Conservation (phyloP, 2,797 vertebrate species). For the Acanthiza pusilla region DNA sequence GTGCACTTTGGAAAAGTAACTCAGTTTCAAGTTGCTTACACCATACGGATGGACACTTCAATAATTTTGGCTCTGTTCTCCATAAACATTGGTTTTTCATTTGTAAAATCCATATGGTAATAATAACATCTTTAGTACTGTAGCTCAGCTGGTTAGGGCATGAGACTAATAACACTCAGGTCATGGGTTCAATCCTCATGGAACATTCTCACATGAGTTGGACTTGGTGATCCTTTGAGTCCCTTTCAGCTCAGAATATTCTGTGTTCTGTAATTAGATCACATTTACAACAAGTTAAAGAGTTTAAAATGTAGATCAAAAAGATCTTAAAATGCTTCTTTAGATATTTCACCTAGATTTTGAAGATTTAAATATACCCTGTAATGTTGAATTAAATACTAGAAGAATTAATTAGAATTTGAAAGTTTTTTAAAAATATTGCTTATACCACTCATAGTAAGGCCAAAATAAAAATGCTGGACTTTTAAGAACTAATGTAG, state of each 20-base stretch:
- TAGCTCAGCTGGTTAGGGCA: neutral
- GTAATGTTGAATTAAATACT: neutral
- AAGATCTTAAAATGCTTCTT: neutral
- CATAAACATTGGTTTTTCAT: neutral
- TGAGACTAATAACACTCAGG: neutral
- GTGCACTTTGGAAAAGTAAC: neutral
- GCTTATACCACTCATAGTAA: neutral
- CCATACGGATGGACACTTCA: neutral
- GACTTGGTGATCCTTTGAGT: neutral
- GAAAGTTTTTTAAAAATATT: neutral
- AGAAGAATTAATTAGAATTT: neutral
- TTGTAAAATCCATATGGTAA: neutral
- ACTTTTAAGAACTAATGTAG: neutral
- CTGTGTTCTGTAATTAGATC: neutral
- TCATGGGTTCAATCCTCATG: too few species aligned
- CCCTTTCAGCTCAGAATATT: neutral
- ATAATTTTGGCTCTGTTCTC: neutral
- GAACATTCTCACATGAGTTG: neutral
- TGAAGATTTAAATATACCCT: neutral
- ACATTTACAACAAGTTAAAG: neutral
- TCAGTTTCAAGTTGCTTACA: neutral
- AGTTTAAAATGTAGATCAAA: neutral
- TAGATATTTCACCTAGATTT: neutral
- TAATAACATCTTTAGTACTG: neutral
- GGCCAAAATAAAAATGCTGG: neutral